Conservation (phyloP, 2,888 invertebrate species). For the Diploptera punctata region DNA sequence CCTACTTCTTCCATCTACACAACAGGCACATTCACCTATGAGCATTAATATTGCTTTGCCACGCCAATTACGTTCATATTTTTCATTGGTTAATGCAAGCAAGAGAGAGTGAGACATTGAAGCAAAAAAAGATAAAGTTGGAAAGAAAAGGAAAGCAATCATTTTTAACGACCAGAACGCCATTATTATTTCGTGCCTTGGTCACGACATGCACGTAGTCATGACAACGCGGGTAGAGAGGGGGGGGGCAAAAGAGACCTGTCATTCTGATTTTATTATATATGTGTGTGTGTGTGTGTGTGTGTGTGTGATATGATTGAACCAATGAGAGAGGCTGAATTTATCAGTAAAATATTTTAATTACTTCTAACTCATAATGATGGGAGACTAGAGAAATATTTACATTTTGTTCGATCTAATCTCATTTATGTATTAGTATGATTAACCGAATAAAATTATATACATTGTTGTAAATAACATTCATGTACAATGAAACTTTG, state of each 20-base stretch:
- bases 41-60: background rate
- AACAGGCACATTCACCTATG: background rate
- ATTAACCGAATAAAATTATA: no score
- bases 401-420: no score
- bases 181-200: conserved; percentile 2
- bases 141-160: background rate
- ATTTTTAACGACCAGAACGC: conserved; percentile 19
- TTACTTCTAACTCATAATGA: no score
- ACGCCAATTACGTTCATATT: conserved; percentile 6
- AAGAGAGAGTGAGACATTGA: background rate
- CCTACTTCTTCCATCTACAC: no score
- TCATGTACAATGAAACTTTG: no score
- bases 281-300: background rate
- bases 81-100: conserved; percentile 13
- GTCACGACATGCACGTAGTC: background rate
- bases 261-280: no score
- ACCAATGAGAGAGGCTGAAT: conserved; percentile 4
- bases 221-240: no score
- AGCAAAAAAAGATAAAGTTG: background rate
- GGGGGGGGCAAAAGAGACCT: no score
- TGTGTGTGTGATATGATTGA: background rate
- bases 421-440: no score
- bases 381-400: no score
- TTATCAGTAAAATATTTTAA: background rate
- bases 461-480: no score